phyloP scores from a whole-genome alignment of 2,888 invertebrate genomes.

The Synanthedon tipuliformis region DNA sequence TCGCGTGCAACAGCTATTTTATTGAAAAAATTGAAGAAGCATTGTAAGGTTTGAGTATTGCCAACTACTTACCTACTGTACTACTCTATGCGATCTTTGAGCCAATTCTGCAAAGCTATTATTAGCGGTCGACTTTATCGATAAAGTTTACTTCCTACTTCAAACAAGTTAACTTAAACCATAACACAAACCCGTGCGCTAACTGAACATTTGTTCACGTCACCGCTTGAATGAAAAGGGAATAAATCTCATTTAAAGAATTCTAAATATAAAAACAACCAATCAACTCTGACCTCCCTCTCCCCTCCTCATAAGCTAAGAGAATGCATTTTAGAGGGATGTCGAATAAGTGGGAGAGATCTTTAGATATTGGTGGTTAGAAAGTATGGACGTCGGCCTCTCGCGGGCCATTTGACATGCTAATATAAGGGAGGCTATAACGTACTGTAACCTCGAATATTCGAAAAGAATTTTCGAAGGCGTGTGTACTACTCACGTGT shows the following conservation, averaged over 20 bases:
- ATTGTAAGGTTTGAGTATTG: too few relatives aligned
- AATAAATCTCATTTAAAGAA: constrained; percentile 5
- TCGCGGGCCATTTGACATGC: constrained; percentile 23
- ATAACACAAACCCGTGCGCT: background rate
- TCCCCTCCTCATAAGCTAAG: background rate
- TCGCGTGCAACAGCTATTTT: too few relatives aligned
- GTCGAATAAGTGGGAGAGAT: constrained; percentile 6
- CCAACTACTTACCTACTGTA: too few relatives aligned
- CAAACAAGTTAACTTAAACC: background rate
- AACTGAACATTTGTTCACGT: constrained; percentile 16
- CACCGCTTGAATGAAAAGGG: constrained; percentile 12
- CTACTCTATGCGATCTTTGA: too few relatives aligned
- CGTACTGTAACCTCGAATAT: too few relatives aligned
- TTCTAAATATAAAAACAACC: constrained; percentile 11
- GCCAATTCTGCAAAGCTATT: too few relatives aligned
- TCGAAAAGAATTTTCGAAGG: too few relatives aligned
- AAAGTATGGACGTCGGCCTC: constrained; percentile 6
- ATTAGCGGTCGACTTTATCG: too few relatives aligned
- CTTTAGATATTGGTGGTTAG: constrained; percentile 10
- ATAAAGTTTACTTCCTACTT: too few relatives aligned
- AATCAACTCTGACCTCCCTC: constrained; percentile 7
- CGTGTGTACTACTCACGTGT: too few relatives aligned
- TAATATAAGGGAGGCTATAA: constrained; percentile 9
- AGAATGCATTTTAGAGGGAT: background rate
- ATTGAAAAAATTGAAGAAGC: too few relatives aligned